A percentile compares a stretch with the other conserved stretches of the same genome.
phyloP scores from a whole-genome alignment of 35 echinoderm and acorn worm species.

The Eucidaris tribuloides region DNA sequence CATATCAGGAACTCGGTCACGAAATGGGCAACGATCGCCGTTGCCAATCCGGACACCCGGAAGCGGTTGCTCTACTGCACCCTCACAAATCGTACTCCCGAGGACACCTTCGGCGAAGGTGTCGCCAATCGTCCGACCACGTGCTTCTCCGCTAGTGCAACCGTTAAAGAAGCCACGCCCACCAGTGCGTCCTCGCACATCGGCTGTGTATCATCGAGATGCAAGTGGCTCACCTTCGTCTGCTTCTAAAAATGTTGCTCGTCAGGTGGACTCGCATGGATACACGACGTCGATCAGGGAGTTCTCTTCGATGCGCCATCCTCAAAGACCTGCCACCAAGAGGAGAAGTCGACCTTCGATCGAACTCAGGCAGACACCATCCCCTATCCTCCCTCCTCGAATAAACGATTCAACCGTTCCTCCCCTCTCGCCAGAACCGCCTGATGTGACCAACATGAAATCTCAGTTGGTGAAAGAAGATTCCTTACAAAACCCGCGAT shows the following conservation, averaged over 20 bases:
- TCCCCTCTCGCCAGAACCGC: slow-evolving; percentile 11
- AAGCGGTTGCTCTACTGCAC: slow-evolving; percentile 17
- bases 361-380: not conserved
- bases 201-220: not conserved
- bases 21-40: not conserved
- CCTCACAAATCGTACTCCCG: not conserved
- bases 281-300: not conserved
- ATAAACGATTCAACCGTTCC: not conserved
- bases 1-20: not conserved
- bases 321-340: not conserved
- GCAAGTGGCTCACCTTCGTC: not conserved
- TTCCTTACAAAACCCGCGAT: not conserved
- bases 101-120: not conserved
- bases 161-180: not conserved
- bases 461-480: not conserved
- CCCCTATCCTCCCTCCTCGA: slow-evolving; percentile 6
- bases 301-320: slow-evolving; percentile 11
- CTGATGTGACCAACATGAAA: not conserved
- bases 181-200: slow-evolving; percentile 5
- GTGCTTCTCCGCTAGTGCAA: not conserved
- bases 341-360: not conserved
- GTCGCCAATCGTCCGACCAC: not conserved
- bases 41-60: not conserved
- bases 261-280: not conserved
- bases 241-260: not conserved